These are phyloP conservation scores for Peromyscus aztecus DNA, from an alignment of 2,797 vertebrate genomes.

Conservation along the genomic window DNA sequence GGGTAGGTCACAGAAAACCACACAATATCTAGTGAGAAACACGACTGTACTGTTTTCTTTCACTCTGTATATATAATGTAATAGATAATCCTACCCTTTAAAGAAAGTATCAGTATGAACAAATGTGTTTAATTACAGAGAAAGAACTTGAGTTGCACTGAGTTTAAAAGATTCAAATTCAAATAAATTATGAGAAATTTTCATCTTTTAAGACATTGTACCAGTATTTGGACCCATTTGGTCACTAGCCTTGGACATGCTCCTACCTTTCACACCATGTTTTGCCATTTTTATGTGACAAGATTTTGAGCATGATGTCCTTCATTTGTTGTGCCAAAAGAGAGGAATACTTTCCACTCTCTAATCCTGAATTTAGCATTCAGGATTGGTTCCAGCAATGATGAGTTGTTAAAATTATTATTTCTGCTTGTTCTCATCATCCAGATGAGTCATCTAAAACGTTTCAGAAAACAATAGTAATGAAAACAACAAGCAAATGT, in stretches of 20 bases:
- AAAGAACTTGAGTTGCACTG: constrained; percentile 55
- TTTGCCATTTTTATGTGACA: constrained; percentile 65
- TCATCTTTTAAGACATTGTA: constrained; percentile 44
- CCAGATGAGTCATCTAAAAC: background rate
- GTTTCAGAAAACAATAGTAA: background rate
- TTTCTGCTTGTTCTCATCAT: constrained; percentile 45
- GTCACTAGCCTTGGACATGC: constrained; percentile 36
- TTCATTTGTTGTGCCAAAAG: constrained; percentile 48
- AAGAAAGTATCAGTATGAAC: constrained; percentile 58
- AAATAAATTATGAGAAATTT: constrained; percentile 71
- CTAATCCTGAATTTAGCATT: constrained; percentile 22
- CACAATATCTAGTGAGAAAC: constrained; percentile 39
- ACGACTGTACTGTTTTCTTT: constrained; percentile 18
- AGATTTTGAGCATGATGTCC: constrained; percentile 23
- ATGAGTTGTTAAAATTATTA: constrained; percentile 9
- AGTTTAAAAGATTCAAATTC: constrained; percentile 70
- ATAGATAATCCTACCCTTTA: constrained; percentile 52
- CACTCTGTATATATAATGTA: constrained; percentile 34
- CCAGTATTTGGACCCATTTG: constrained; percentile 55
- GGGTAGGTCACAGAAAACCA: background rate
- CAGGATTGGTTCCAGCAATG: background rate
- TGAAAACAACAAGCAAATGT: background rate
- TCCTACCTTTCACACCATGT: constrained; percentile 15
- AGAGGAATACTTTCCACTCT: background rate
- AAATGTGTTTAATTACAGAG: constrained; percentile 62